Conservation (phyloP, 2,888 invertebrate genomes). For the Formica aserva region DNA sequence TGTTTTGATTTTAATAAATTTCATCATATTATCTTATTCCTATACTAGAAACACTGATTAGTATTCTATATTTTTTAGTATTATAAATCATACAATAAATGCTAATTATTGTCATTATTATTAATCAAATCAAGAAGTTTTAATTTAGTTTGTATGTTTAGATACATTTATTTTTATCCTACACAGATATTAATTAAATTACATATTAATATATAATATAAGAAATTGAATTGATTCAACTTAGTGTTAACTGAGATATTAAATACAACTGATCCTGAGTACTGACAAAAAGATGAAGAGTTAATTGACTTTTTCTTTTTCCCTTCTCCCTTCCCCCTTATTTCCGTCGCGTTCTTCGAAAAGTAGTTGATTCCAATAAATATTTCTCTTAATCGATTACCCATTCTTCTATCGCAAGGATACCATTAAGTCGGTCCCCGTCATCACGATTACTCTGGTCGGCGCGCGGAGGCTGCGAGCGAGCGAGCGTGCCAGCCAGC, state of each 20-base stretch:
- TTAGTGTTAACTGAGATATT: not conserved
- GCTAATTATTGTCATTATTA: not conserved
- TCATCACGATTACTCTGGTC: slow-evolving; percentile 19
- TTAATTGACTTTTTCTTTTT: not conserved
- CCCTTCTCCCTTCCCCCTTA: not conserved
- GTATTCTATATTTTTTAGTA: not conserved
- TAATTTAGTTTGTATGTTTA: not conserved
- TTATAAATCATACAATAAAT: not conserved
- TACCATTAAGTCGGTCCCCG: not conserved
- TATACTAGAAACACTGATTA: not conserved
- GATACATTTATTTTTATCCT: not conserved
- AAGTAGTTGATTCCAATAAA: slow-evolving; percentile 10
- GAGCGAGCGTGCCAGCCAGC: slow-evolving; percentile 47
- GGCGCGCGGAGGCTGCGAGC: slow-evolving; percentile 54
- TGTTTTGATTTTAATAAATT: not conserved
- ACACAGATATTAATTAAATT: not conserved
- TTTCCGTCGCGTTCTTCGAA: not conserved
- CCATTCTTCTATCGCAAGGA: not conserved
- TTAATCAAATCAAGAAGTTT: not conserved
- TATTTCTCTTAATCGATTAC: slow-evolving; percentile 12
- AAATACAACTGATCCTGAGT: not conserved
- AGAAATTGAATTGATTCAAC: not conserved
- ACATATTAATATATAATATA: not conserved
- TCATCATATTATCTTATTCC: not conserved
- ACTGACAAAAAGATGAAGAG: not conserved